Base-by-base conservation (phyloP, 2,797 vertebrate species). In the Brotula barbata region DNA sequence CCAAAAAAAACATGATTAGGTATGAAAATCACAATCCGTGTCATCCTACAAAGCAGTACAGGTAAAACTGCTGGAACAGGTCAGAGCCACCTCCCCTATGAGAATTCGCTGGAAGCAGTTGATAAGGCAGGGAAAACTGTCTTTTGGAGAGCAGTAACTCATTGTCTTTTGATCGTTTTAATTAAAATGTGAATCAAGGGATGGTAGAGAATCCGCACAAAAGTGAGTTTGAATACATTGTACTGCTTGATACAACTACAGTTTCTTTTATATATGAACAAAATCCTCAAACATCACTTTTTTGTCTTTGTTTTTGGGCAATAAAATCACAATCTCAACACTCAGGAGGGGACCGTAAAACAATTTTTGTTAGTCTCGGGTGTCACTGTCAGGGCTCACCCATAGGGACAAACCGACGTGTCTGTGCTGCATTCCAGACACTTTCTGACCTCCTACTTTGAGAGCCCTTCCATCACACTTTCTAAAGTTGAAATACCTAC, bases 21-120 rank as follows among this genome's bases (percentile, higher is more conserved):
- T 66, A 44, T 51, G 62, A 53, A 82, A 81, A 77, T 75, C 78
- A 49, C 64, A 55, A 33, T 34, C 40, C 22, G 16, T 70, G 77
- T 81, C 55, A 36, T 68, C 69, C 65, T 53, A 67, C 53, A 71
- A 65, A 80, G 23, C 44, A 52, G 43, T 19, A 3, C 42, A 44
- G 62, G 54, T 66, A 51, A 44, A 66, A 58, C 45, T 17, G 57
- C 39, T 55, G 71, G 50, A 68, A 63, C 46, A 2, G 51, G 62
- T 63, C 45, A 50, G 41, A 36, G 68, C 44, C 51, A 44, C 19
- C 20, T 51, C 45, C 15, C 22, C 20, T 8, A 43, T 25, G 22
- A n/a, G 22, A 15, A 40, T 64, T 57, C 37, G 58, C 69, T 77
- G 74, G 51, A 62, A 71, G 60, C 1, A 0, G 43, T 17, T 41